These are phyloP conservation scores for Prionace glauca DNA, from an alignment of 2,797 vertebrate genomes.

Conservation along the genomic window DNA sequence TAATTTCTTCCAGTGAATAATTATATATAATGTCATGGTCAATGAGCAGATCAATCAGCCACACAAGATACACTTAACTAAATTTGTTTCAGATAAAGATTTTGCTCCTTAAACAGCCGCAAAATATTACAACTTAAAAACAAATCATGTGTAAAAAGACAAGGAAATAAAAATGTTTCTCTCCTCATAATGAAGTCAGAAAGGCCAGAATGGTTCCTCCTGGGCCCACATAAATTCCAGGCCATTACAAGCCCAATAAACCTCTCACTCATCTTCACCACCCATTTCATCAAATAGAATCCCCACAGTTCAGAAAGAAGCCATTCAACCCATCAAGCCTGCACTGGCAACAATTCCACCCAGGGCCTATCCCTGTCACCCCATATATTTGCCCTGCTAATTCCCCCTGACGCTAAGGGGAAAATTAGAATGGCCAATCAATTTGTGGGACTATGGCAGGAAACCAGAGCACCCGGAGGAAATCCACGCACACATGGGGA, in stretches of 20 bases:
- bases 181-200: not conserved
- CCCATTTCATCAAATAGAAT: not conserved
- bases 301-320: too few relatives aligned
- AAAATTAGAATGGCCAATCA: too few relatives aligned
- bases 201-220: not conserved
- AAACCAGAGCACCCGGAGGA: too few relatives aligned
- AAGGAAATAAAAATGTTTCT: not conserved
- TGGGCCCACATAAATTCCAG: not conserved
- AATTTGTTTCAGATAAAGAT: not conserved
- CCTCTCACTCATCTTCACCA: not conserved
- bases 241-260: not conserved
- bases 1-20: conserved; percentile 19
- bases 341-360: too few relatives aligned
- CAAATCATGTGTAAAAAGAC: not conserved
- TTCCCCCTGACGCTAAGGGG: too few relatives aligned
- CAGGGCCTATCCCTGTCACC: too few relatives aligned
- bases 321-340: too few relatives aligned
- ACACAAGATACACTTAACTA: not conserved
- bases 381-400: too few relatives aligned
- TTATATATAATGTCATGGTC: not conserved
- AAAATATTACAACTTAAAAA: not conserved
- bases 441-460: too few relatives aligned
- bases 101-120: not conserved
- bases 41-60: not conserved
- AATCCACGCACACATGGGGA: too few relatives aligned